Evolutionary conservation across 2,888 invertebrate genomes (phyloP), one percentile per base, ranked within the genome.

Genomic region (Petrophora chlorosata): DNA sequence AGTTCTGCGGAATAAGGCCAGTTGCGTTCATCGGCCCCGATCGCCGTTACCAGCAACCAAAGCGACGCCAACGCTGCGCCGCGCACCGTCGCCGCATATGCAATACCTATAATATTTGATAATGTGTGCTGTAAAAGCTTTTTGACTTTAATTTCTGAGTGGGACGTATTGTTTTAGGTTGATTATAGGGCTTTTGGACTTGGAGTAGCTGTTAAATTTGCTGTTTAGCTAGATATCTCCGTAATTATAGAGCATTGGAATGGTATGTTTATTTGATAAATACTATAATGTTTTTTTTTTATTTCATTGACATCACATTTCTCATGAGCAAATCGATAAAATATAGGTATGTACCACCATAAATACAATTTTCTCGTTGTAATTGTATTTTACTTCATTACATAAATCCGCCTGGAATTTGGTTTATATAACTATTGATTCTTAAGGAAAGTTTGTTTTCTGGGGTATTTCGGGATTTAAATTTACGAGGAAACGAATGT

Each of bases 1-100:
- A 85, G 84, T 85, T 84, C 70, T 71, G 65, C 68, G 73, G 78
- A 90, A 88, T 85, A 85, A 88, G 89, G 89, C 88, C 88, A 85
- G 78, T 69, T 43, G 82, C 86, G 88, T 88, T 86, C 88, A 87
- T 76, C 85, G 89, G 85, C 89, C 89, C 77, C 85, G 76, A 76
- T 82, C 73, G 51, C 56, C 53, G 41, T 46, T 46, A 46, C 54
- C 32, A 30, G 34, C 46, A 45, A 46, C 54, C 32, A 30, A 30
- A 43, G 46, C 49, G 44, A 39, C 42, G 51, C 50, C 35, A 10
- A 46, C 45, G 41, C 29, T 10, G 49, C 45, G 41, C 29, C 53
- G 49, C n/a, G 36, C 51, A 49, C 49, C 56, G 33, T 34, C 53
- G 48, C 52, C 39, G 44, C 44, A 42, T 51, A 51, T 53, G 54